These are phyloP conservation scores for Lamprotornis superbus DNA, from an alignment of 2,113 vertebrate species.

Conservation along the genomic window DNA sequence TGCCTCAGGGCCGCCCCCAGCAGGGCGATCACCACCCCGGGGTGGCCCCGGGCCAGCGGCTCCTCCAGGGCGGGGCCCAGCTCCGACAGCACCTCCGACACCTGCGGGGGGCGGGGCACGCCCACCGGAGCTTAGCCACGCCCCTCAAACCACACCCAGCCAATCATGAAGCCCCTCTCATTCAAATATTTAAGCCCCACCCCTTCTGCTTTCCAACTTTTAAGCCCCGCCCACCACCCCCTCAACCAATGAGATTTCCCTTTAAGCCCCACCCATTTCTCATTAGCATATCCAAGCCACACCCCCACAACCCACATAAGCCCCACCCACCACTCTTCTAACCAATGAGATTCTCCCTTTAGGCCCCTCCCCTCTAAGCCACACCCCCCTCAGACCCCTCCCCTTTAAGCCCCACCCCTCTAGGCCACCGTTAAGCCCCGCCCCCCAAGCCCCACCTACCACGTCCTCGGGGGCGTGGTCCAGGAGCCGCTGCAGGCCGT, in stretches of 20 bases:
- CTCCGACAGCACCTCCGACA: background rate
- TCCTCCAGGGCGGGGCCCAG: background rate
- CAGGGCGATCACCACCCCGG: background rate
- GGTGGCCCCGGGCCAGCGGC: background rate
- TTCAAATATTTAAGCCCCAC: background rate
- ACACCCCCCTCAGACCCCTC: background rate
- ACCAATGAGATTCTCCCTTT: background rate
- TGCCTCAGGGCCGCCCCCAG: background rate
- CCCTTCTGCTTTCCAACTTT: too few species aligned
- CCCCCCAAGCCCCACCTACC: background rate
- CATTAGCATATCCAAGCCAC: too few species aligned
- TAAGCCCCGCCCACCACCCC: too few species aligned
- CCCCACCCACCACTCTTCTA: background rate
- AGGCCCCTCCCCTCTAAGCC: too few species aligned
- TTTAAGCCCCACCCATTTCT: too few species aligned
- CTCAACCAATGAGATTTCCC: too few species aligned
- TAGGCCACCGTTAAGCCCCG: background rate
- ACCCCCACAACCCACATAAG: too few species aligned
- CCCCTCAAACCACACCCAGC: background rate
- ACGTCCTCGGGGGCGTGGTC: background rate
- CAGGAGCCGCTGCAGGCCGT: background rate
- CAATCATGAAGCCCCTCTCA: too few species aligned
- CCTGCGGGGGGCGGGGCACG: background rate
- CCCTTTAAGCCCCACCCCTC: background rate
- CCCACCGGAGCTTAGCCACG: fast-evolving